phyloP scores from a whole-genome alignment of 2,797 vertebrate species.

The Mus minutoides region DNA sequence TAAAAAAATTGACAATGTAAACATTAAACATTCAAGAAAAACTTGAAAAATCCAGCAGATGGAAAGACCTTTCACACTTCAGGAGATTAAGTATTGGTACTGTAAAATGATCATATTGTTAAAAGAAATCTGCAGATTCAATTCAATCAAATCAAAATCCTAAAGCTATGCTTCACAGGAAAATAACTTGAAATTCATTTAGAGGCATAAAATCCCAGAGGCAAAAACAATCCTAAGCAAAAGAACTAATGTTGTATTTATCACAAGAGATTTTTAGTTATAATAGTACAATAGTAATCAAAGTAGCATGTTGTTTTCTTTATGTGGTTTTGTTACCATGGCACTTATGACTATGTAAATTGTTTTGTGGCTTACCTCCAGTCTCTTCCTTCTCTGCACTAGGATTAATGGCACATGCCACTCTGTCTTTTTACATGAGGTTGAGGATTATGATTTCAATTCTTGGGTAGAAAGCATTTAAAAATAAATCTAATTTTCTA shows the following conservation, averaged over 20 bases:
- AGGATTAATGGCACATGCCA: not conserved
- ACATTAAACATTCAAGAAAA: not conserved
- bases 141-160: not conserved
- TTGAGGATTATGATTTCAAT: not conserved
- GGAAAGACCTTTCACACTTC: not conserved
- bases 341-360: not conserved
- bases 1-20: not conserved
- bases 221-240: not conserved
- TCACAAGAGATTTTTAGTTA: not conserved
- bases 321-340: not conserved
- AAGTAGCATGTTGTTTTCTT: not conserved
- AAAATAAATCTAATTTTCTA: not conserved
- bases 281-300: not conserved
- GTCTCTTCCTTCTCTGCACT: not conserved
- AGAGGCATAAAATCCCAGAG: not conserved
- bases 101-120: not conserved
- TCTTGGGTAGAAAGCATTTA: not conserved
- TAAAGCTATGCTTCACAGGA: not conserved
- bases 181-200: not conserved
- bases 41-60: not conserved
- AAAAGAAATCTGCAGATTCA: not conserved
- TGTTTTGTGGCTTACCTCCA: not conserved
- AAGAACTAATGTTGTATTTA: not conserved
- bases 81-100: not conserved
- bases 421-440: not conserved